phyloP scores from a whole-genome alignment of 1,140 invertebrate genomes.

The Anastrepha obliqua region DNA sequence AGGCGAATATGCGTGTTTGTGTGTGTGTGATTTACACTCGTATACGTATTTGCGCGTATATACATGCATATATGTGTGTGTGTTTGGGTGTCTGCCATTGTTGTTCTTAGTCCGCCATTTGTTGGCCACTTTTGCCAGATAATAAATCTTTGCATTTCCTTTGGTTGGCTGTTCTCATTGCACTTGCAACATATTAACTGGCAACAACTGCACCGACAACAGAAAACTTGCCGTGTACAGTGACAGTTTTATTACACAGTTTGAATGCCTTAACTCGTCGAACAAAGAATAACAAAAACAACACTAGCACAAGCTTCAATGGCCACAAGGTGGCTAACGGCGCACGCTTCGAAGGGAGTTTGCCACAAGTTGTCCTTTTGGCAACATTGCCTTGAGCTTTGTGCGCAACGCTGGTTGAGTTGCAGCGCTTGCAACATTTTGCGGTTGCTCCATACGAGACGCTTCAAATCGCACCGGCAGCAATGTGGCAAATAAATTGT shows the following conservation, averaged over 20 bases:
- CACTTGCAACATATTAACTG: slow-evolving; percentile 48
- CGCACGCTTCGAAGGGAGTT: not conserved
- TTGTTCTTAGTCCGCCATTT: slow-evolving; percentile 47
- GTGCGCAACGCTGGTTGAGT: not conserved
- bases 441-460: slow-evolving; percentile 28
- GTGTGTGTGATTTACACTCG: not conserved
- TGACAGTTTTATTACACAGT: slow-evolving; percentile 52
- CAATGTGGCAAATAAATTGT: slow-evolving; percentile 51
- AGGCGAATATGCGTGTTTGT: not conserved
- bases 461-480: slow-evolving; percentile 46
- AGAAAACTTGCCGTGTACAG: not conserved
- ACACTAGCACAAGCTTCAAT: slow-evolving; percentile 1
- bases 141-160: slow-evolving; percentile 51
- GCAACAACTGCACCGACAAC: not conserved
- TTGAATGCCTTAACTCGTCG: slow-evolving; percentile 12
- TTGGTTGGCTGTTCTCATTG: slow-evolving; percentile 29
- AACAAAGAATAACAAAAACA: not conserved
- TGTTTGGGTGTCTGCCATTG: slow-evolving; percentile 46
- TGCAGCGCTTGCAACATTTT: slow-evolving; percentile 46
- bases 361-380: not conserved
- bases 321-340: slow-evolving; percentile 3
- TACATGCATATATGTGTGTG: not conserved
- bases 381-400: slow-evolving; percentile 6
- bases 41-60: not conserved
- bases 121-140: slow-evolving; percentile 40